Evolutionary conservation across 2,888 invertebrate species (phyloP).

Genomic region (Athetis lepigone): DNA sequence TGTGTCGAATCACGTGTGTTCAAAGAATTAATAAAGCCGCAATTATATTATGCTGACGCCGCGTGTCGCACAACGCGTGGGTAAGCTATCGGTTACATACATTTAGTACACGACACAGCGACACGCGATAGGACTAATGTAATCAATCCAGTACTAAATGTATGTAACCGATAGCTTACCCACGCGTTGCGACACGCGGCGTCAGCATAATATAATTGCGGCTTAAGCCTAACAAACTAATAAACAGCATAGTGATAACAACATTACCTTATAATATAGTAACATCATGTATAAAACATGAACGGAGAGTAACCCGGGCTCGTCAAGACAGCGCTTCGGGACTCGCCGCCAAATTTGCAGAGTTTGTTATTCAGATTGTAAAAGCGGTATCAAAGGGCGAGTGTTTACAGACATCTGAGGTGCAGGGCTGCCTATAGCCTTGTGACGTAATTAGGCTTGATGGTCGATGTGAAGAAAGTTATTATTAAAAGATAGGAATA

Average conservation of each 20-base stretch:
- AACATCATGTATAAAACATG: constrained; percentile 44
- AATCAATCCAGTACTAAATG: too few relatives aligned
- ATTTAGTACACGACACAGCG: too few relatives aligned
- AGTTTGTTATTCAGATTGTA: constrained; percentile 75
- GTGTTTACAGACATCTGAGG: constrained; percentile 65
- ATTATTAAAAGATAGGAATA: neutral
- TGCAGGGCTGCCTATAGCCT: constrained; percentile 48
- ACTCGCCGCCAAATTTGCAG: constrained; percentile 64
- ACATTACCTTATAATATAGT: constrained; percentile 6
- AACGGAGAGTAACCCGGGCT: neutral
- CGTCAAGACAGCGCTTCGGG: constrained; percentile 8
- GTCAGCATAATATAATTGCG: too few relatives aligned
- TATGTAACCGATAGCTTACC: too few relatives aligned
- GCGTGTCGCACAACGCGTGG: too few relatives aligned
- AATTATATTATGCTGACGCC: too few relatives aligned
- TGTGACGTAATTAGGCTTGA: neutral
- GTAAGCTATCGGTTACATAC: too few relatives aligned
- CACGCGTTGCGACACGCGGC: too few relatives aligned
- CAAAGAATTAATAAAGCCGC: too few relatives aligned
- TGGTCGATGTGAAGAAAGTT: neutral
- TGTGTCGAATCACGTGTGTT: too few relatives aligned
- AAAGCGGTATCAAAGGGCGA: constrained; percentile 71
- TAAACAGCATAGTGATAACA: neutral
- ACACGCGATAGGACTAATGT: too few relatives aligned
- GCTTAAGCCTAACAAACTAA: neutral